Evolutionary conservation across 1,140 invertebrate genomes (phyloP).

Genomic region (Drosophila arizonae): DNA sequence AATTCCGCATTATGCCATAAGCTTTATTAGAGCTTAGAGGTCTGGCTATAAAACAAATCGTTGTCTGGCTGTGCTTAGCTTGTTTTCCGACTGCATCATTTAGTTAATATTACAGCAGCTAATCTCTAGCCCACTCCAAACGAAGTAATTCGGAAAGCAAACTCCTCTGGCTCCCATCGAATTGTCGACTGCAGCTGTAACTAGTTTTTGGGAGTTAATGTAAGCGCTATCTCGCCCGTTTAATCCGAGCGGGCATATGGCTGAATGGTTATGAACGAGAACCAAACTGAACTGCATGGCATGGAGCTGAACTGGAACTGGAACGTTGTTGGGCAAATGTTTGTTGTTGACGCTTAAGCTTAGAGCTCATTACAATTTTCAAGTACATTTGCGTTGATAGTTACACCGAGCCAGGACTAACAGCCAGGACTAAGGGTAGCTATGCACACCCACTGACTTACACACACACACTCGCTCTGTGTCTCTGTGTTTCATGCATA

Average conservation of each 20-base stretch:
- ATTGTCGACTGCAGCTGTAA: constrained; percentile 39
- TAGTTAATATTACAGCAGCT: not conserved
- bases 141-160: constrained; percentile 35
- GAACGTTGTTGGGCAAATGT: constrained; percentile 48
- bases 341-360: constrained; percentile 79
- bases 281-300: constrained; percentile 24
- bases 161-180: constrained; percentile 36
- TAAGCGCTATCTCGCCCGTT: constrained; percentile 32
- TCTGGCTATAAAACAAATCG: not conserved
- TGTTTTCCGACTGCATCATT: not conserved
- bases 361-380: constrained; percentile 81
- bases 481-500: constrained; percentile 63
- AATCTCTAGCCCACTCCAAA: constrained; percentile 10
- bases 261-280: constrained; percentile 54
- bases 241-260: constrained; percentile 75
- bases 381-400: constrained; percentile 81
- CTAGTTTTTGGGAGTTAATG: constrained; percentile 55
- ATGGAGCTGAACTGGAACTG: constrained; percentile 18
- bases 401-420: constrained; percentile 59
- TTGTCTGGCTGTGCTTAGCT: not conserved
- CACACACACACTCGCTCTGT: not conserved
- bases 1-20: not conserved
- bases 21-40: not conserved
- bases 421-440: constrained; percentile 24
- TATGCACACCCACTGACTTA: not conserved